These are phyloP conservation scores for Hystrix cristata DNA, from an alignment of 2,113 vertebrate species.

Conservation along the genomic window DNA sequence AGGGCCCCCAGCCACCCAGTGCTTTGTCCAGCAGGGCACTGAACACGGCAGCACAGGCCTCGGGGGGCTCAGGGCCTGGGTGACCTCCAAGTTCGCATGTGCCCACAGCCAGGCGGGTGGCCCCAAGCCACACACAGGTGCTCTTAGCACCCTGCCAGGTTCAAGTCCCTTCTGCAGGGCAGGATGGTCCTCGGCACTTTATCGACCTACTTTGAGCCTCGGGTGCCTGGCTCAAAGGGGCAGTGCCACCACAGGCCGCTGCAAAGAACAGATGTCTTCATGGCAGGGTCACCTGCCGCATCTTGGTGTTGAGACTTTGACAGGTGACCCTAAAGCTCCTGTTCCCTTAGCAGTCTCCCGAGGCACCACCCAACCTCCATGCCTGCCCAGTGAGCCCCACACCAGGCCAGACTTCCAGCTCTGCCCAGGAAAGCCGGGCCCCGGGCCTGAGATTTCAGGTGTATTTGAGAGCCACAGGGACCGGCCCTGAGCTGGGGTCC, in stretches of 20 bases:
- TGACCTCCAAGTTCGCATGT: rapidly evolving
- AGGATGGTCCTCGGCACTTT: too few relatives aligned
- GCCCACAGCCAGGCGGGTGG: not conserved
- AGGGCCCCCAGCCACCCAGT: too few relatives aligned
- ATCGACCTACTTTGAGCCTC: not conserved
- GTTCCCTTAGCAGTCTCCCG: not conserved
- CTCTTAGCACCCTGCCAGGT: too few relatives aligned
- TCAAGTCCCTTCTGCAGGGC: too few relatives aligned
- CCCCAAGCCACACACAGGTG: not conserved
- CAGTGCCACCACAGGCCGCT: not conserved
- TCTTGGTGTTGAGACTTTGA: too few relatives aligned
- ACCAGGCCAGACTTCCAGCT: too few relatives aligned
- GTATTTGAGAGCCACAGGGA: too few relatives aligned
- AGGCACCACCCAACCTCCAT: rapidly evolving
- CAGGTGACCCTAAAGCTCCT: too few relatives aligned
- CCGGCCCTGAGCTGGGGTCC: too few relatives aligned
- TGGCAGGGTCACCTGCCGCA: not conserved
- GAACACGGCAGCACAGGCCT: not conserved
- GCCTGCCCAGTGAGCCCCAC: not conserved
- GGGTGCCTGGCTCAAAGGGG: too few relatives aligned
- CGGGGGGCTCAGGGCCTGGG: too few relatives aligned
- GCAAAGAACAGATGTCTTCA: not conserved
- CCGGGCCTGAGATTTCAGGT: not conserved
- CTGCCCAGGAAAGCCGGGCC: not conserved
- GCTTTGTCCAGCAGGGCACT: not conserved